Percentiles rank a stretch among this genome's conserved stretches.
These are phyloP conservation scores for Muscina levida DNA, from an alignment of 2,888 invertebrate species.

Conservation along the genomic window DNA sequence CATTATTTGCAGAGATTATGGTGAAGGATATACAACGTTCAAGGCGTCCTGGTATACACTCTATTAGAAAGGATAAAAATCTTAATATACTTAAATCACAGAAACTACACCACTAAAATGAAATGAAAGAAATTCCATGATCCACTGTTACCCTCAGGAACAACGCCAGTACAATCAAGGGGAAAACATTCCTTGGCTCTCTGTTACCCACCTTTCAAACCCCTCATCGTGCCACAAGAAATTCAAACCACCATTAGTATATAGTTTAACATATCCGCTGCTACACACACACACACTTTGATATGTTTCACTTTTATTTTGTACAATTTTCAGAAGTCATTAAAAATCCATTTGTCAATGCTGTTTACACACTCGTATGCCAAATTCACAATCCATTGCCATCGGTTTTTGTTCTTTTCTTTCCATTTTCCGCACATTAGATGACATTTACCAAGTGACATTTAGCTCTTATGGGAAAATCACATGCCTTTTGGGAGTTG, in stretches of 20 bases:
- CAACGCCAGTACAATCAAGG: too few species aligned
- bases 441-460: slow-evolving; percentile 32
- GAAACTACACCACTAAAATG: background rate
- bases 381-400: background rate
- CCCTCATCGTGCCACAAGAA: background rate
- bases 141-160: background rate
- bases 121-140: background rate
- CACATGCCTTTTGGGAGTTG: slow-evolving; percentile 49
- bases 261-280: too few species aligned
- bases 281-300: background rate
- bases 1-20: too few species aligned
- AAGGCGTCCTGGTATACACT: background rate
- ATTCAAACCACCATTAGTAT: background rate
- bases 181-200: too few species aligned
- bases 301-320: slow-evolving; percentile 28
- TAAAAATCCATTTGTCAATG: slow-evolving; percentile 64
- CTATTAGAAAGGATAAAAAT: slow-evolving; percentile 3
- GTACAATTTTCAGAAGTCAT: slow-evolving; percentile 47
- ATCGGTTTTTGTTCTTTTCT: background rate
- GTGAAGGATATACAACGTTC: too few species aligned
- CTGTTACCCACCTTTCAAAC: background rate
- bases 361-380: slow-evolving; percentile 25
- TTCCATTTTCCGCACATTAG: slow-evolving; percentile 15
- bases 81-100: slow-evolving; percentile 6
- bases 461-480: slow-evolving; percentile 54